Conservation (phyloP, 2,888 invertebrate species). For the Dioctria linearis region DNA sequence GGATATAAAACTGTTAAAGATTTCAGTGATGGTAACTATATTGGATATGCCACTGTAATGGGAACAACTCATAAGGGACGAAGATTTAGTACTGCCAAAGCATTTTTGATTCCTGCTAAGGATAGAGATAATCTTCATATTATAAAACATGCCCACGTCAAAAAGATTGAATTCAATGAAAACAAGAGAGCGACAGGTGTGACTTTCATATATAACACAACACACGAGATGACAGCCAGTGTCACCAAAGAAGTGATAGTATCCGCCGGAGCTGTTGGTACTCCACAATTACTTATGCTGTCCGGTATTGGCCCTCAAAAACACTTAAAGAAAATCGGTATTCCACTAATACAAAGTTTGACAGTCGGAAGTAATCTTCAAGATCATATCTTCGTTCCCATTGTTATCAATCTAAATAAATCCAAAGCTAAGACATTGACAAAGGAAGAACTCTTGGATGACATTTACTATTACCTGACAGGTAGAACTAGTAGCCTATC, state of each 20-base stretch:
- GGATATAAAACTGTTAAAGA: conserved; percentile 77
- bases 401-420: conserved; percentile 67
- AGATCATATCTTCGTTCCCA: conserved; percentile 80
- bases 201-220: conserved; percentile 67
- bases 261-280: conserved; percentile 57
- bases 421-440: conserved; percentile 52
- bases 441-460: conserved; percentile 53
- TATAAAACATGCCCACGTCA: conserved; percentile 56
- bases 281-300: conserved; percentile 58
- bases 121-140: conserved; percentile 57
- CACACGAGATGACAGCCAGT: not conserved
- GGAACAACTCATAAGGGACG: conserved; percentile 82
- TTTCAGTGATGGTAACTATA: conserved; percentile 73
- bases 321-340: conserved; percentile 50
- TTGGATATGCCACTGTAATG: conserved; percentile 81
- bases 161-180: conserved; percentile 37
- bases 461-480: conserved; percentile 68
- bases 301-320: conserved; percentile 57
- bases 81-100: conserved; percentile 84
- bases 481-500: conserved; percentile 62
- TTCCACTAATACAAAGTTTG: conserved; percentile 52
- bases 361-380: conserved; percentile 81
- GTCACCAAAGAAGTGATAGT: conserved; percentile 57
- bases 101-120: conserved; percentile 74
- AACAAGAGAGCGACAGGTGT: conserved; percentile 71